Conservation (phyloP, 1,140 invertebrate species). For the Galendromus occidentalis region DNA sequence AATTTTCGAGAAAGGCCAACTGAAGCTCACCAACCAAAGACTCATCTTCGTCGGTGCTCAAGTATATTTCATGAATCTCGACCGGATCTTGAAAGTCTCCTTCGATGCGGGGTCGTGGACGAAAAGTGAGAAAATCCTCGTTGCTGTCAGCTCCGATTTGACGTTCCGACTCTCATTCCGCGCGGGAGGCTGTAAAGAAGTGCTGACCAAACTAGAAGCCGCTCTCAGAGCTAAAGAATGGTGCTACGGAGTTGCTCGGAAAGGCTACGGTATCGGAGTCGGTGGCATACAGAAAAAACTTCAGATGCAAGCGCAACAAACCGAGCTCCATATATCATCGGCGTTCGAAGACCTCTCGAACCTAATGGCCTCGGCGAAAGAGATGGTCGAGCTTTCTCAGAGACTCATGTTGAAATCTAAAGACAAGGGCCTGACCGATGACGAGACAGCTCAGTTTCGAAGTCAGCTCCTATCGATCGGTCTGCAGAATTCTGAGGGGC, state of each 20-base stretch:
- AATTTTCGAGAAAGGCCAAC: background rate
- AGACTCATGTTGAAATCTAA: slow-evolving; percentile 79
- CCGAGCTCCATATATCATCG: slow-evolving; percentile 67
- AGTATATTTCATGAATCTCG: background rate
- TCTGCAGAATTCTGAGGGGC: background rate
- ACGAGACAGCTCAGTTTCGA: slow-evolving; percentile 40
- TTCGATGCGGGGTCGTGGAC: slow-evolving; percentile 21
- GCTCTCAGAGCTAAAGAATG: slow-evolving; percentile 29
- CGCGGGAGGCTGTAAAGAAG: slow-evolving; percentile 51
- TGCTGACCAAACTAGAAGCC: slow-evolving; percentile 32
- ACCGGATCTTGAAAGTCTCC: background rate
- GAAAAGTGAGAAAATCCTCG: slow-evolving; percentile 24
- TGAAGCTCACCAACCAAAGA: slow-evolving; percentile 1
- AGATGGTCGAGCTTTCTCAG: slow-evolving; percentile 83
- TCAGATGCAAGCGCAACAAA: slow-evolving; percentile 66
- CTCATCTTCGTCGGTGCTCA: background rate
- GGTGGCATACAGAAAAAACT: slow-evolving; percentile 83
- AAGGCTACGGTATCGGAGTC: slow-evolving; percentile 49
- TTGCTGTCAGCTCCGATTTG: slow-evolving; percentile 38
- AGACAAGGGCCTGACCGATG: slow-evolving; percentile 86
- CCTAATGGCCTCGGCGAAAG: slow-evolving; percentile 66
- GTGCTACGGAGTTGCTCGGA: slow-evolving; percentile 19
- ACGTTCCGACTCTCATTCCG: slow-evolving; percentile 72
- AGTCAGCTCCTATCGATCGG: slow-evolving; percentile 14
- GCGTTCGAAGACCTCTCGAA: slow-evolving; percentile 90